phyloP scores from a whole-genome alignment of 2,797 vertebrate species.

The Phoeniculus purpureus region DNA sequence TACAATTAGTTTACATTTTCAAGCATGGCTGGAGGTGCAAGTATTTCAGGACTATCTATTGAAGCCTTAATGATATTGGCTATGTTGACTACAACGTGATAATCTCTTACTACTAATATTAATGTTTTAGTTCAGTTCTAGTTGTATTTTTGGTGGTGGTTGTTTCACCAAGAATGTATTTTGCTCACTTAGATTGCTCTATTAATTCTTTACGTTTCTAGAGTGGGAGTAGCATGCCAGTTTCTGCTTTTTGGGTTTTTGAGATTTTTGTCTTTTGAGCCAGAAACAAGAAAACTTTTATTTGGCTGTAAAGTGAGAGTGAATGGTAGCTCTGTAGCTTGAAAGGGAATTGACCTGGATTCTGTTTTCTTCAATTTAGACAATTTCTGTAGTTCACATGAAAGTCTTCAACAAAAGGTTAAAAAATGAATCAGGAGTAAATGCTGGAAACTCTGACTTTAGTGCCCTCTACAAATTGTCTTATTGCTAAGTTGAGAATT shows the following conservation, averaged over 20 bases:
- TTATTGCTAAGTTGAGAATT: background rate
- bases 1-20: conserved; percentile 59
- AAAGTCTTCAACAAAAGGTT: background rate
- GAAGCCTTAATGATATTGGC: conserved; percentile 32
- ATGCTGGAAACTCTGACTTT: background rate
- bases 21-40: conserved; percentile 28
- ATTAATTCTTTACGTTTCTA: background rate
- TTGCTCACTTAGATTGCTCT: background rate
- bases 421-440: background rate
- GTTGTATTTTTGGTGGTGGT: background rate
- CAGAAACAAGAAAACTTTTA: background rate
- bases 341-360: background rate
- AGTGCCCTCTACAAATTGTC: background rate
- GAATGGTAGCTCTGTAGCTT: background rate
- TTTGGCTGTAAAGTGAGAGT: background rate
- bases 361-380: background rate
- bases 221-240: background rate
- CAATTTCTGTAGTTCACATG: background rate
- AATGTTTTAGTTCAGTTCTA: conserved; percentile 24
- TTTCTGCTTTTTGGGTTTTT: background rate
- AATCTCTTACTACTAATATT: conserved; percentile 11
- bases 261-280: background rate
- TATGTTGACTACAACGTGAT: background rate
- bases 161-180: background rate
- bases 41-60: background rate